Evolutionary conservation across 2,113 vertebrate species (phyloP).

Genomic region (Phocoena sinus): DNA sequence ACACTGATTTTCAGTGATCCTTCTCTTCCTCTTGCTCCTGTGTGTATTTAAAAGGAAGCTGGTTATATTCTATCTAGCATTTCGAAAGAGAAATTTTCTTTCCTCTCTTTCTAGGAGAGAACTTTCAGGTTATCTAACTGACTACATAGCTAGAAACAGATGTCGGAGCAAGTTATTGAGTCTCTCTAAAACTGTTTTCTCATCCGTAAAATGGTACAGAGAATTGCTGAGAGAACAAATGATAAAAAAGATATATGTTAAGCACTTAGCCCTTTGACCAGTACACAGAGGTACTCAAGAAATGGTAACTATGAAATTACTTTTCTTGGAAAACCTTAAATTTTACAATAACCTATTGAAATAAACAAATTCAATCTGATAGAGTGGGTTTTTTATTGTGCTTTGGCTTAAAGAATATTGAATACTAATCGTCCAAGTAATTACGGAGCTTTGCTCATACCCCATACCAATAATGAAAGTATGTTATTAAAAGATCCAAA

Average conservation of each 20-base stretch:
- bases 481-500: neutral
- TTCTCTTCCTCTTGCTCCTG: neutral
- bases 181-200: neutral
- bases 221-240: neutral
- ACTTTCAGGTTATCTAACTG: neutral
- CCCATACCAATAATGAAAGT: neutral
- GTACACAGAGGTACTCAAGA: neutral
- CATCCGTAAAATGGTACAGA: neutral
- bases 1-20: neutral
- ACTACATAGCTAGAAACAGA: neutral
- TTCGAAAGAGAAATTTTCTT: conserved; percentile 11
- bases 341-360: conserved; percentile 22
- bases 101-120: neutral
- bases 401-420: neutral
- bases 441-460: neutral
- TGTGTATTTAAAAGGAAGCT: neutral
- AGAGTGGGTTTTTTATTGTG: neutral
- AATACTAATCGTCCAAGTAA: neutral
- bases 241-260: neutral
- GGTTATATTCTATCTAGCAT: neutral
- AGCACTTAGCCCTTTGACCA: neutral
- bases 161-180: neutral
- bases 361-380: neutral
- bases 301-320: neutral
- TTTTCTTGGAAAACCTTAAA: neutral